These are phyloP conservation scores for Colletes gigas DNA, from an alignment of 1,140 invertebrate genomes.

Conservation along the genomic window DNA sequence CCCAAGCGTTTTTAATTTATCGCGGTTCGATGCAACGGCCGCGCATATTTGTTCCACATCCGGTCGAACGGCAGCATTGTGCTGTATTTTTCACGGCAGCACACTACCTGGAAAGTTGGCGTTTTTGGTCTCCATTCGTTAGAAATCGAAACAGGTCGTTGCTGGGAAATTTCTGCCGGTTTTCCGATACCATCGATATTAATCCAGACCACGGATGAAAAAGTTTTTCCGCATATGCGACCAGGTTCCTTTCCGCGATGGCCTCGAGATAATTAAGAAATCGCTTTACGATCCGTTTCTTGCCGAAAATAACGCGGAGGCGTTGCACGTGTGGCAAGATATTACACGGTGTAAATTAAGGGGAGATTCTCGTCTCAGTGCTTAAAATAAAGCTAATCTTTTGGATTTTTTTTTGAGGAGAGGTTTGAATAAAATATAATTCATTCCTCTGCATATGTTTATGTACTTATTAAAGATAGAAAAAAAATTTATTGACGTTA, in stretches of 20 bases:
- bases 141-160: constrained; percentile 27
- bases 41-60: not conserved
- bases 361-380: too few species aligned
- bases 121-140: not conserved
- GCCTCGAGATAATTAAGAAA: constrained; percentile 38
- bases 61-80: not conserved
- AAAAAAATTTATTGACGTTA: too few species aligned
- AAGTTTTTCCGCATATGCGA: constrained; percentile 1
- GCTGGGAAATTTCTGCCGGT: constrained; percentile 35
- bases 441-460: too few species aligned
- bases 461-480: too few species aligned
- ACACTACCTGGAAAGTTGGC: not conserved
- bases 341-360: too few species aligned
- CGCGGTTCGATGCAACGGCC: not conserved
- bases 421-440: too few species aligned
- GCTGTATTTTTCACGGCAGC: not conserved
- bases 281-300: constrained; percentile 1
- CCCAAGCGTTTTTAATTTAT: not conserved
- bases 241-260: not conserved
- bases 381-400: too few species aligned
- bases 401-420: too few species aligned
- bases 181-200: constrained; percentile 33
- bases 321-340: not conserved
- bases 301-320: not conserved
- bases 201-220: constrained; percentile 2